These are phyloP conservation scores for Anoplius nigerrimus DNA, from an alignment of 2,888 invertebrate species.

Conservation along the genomic window DNA sequence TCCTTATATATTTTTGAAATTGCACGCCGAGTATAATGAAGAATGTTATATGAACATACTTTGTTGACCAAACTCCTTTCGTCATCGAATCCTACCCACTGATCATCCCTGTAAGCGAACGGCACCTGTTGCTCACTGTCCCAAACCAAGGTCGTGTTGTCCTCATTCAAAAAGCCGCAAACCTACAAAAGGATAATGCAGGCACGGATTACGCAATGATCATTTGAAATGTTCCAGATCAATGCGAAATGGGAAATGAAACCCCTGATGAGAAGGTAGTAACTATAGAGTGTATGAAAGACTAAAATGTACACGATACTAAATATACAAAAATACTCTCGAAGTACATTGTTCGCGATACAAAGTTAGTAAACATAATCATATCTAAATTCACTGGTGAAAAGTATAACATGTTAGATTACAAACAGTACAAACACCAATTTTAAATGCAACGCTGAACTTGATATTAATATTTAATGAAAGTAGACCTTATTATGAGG, in stretches of 20 bases:
- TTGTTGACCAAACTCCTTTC: conserved; percentile 93
- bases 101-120: conserved; percentile 92
- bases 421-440: no score
- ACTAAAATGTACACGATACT: no score
- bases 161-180: conserved; percentile 91
- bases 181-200: conserved; percentile 77
- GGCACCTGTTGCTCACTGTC: conserved; percentile 97
- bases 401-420: no score
- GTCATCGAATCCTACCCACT: conserved; percentile 97
- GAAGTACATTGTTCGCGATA: no score
- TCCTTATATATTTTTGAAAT: neutral
- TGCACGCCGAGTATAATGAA: neutral
- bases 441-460: no score
- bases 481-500: no score
- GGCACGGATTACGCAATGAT: neutral
- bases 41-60: conserved; percentile 79
- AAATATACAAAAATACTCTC: no score
- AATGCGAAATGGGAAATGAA: neutral
- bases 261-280: no score
- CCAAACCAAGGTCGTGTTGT: conserved; percentile 95
- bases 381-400: no score
- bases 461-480: no score
- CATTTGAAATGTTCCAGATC: neutral
- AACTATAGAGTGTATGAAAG: no score
- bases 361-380: no score